A percentile compares a stretch with the other conserved stretches of the same genome.
Conservation (phyloP, 2,888 invertebrate species). For the Biston betularia region DNA sequence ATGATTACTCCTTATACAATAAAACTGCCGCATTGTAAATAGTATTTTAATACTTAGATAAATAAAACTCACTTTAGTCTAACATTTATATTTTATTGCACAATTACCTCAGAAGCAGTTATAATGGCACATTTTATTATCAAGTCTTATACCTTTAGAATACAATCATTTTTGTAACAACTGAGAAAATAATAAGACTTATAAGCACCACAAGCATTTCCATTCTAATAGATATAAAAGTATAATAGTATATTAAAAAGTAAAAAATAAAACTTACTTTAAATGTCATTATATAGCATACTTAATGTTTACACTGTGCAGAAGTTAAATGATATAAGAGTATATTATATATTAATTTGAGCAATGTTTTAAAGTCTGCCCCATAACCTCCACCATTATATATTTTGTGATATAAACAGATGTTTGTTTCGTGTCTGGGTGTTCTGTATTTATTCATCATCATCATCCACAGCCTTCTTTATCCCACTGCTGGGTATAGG, state of each 20-base stretch:
- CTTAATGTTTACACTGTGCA: too few relatives aligned
- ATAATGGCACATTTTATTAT: slow-evolving; percentile 27
- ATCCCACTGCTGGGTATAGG: too few relatives aligned
- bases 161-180: background rate
- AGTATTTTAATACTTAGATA: slow-evolving; percentile 14
- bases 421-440: too few relatives aligned
- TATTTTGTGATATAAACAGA: too few relatives aligned
- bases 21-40: slow-evolving; percentile 44
- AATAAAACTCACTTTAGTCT: slow-evolving; percentile 26
- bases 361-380: too few relatives aligned
- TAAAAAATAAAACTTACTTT: too few relatives aligned
- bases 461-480: too few relatives aligned
- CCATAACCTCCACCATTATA: too few relatives aligned
- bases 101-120: slow-evolving; percentile 36
- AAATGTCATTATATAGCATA: too few relatives aligned
- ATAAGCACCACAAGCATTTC: background rate
- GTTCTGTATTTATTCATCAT: too few relatives aligned
- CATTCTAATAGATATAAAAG: background rate
- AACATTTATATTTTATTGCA: slow-evolving; percentile 46
- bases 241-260: background rate
- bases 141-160: background rate
- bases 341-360: too few relatives aligned
- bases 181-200: background rate
- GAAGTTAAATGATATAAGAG: too few relatives aligned
- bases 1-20: slow-evolving; percentile 92